Conservation (phyloP, 2,888 invertebrate genomes). For the Sclerodermus sp. region DNA sequence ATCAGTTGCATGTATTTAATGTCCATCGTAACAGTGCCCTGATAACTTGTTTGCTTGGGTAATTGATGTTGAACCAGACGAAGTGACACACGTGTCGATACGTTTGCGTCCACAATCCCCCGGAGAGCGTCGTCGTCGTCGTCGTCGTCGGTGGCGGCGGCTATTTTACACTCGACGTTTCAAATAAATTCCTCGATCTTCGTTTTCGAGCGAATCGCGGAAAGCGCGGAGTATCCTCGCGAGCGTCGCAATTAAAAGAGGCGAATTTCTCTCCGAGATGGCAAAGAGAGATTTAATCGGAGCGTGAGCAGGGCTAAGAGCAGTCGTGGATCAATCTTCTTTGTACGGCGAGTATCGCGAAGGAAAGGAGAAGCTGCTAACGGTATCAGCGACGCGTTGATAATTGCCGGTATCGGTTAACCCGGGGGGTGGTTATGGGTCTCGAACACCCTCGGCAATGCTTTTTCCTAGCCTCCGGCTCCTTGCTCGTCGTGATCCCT, state of each 20-base stretch:
- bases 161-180: no score
- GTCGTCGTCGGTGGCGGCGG: no score
- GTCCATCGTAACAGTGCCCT: conserved; percentile 20
- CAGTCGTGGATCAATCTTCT: no score
- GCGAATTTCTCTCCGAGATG: neutral
- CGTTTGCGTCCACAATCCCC: no score
- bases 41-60: conserved; percentile 39
- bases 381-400: conserved; percentile 53
- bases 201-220: no score
- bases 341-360: conserved; percentile 6
- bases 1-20: conserved; percentile 33
- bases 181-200: no score
- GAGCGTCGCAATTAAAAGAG: no score
- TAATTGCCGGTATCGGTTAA: conserved; percentile 59
- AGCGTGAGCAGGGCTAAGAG: no score
- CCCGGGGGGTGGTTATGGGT: conserved; percentile 43
- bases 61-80: conserved; percentile 47
- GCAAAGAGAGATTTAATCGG: neutral
- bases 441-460: conserved; percentile 28
- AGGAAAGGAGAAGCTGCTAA: conserved; percentile 19
- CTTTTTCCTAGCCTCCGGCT: conserved; percentile 17
- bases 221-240: no score
- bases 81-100: conserved; percentile 31
- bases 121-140: no score
- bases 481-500: conserved; percentile 33